These are phyloP conservation scores for Tyrannus savana DNA, from an alignment of 2,113 vertebrate genomes.

Conservation along the genomic window DNA sequence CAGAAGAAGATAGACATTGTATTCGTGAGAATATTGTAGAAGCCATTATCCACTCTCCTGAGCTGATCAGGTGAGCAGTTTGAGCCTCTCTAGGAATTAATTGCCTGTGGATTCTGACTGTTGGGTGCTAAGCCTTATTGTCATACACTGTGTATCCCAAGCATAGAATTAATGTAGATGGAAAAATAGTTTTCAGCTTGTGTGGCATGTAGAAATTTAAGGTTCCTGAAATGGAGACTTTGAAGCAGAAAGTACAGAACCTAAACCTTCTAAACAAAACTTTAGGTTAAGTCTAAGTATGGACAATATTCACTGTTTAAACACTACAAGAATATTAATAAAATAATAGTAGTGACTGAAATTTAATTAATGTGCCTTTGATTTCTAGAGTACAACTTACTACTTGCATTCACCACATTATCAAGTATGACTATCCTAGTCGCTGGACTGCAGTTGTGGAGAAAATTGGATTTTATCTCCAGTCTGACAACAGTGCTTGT, in stretches of 20 bases:
- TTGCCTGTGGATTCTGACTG: not conserved
- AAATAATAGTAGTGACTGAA: not conserved
- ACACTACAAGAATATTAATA: not conserved
- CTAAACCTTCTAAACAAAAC: not conserved
- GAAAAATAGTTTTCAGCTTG: not conserved
- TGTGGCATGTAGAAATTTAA: not conserved
- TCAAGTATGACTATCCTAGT: constrained; percentile 96
- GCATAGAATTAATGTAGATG: not conserved
- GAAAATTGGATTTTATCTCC: constrained; percentile 97
- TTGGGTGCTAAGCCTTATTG: not conserved
- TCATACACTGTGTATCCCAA: not conserved
- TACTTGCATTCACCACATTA: constrained; percentile 98
- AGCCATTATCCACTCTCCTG: constrained; percentile 97
- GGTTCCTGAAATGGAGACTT: not conserved
- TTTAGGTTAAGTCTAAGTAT: not conserved
- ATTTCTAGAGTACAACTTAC: constrained; percentile 93
- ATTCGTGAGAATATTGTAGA: constrained; percentile 98
- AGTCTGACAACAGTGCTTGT: constrained; percentile 92
- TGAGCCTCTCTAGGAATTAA: not conserved
- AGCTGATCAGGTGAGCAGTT: constrained; percentile 90
- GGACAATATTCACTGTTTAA: not conserved
- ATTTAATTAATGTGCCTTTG: constrained; percentile 14
- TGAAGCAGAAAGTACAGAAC: not conserved
- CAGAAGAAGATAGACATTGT: constrained; percentile 92
- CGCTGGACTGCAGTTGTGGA: constrained; percentile 97